phyloP scores from a whole-genome alignment of 2,888 invertebrate species.

The Agriopis leucophaearia region DNA sequence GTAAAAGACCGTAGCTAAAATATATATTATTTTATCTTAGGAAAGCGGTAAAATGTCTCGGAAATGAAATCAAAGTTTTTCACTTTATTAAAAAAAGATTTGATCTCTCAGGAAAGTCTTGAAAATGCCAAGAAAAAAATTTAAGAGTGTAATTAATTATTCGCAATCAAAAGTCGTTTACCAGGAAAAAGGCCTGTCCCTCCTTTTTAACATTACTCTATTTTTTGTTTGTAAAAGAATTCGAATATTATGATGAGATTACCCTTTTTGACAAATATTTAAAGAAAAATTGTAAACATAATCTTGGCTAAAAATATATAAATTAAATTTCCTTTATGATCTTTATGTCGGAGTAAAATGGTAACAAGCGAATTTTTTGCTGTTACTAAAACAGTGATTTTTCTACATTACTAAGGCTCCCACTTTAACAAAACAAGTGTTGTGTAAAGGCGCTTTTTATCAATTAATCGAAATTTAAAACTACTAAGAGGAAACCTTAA shows the following conservation, averaged over 20 bases:
- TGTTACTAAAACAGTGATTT: too few species aligned
- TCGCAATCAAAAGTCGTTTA: slow-evolving; percentile 39
- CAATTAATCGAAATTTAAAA: too few species aligned
- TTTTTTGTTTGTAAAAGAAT: slow-evolving; percentile 14
- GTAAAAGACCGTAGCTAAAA: not conserved
- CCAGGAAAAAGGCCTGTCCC: slow-evolving; percentile 18
- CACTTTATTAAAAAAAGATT: slow-evolving; percentile 14
- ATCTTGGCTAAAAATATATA: not conserved
- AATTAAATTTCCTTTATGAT: too few species aligned
- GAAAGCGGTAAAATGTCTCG: not conserved
- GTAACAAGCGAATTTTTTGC: too few species aligned
- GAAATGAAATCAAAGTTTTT: slow-evolving; percentile 6
- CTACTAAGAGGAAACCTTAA: too few species aligned
- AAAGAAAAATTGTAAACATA: not conserved
- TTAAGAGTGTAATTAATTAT: slow-evolving; percentile 34
- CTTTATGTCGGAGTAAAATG: too few species aligned
- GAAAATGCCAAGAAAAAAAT: slow-evolving; percentile 11
- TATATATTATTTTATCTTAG: not conserved
- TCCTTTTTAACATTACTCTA: slow-evolving; percentile 7
- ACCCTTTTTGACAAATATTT: not conserved
- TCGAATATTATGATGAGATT: not conserved
- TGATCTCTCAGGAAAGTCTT: slow-evolving; percentile 15
- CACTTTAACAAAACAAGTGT: too few species aligned
- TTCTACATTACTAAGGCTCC: too few species aligned
- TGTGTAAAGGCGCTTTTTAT: too few species aligned